These are phyloP conservation scores for Ceyx melanurus DNA, from an alignment of 2,113 vertebrate genomes.

Conservation along the genomic window DNA sequence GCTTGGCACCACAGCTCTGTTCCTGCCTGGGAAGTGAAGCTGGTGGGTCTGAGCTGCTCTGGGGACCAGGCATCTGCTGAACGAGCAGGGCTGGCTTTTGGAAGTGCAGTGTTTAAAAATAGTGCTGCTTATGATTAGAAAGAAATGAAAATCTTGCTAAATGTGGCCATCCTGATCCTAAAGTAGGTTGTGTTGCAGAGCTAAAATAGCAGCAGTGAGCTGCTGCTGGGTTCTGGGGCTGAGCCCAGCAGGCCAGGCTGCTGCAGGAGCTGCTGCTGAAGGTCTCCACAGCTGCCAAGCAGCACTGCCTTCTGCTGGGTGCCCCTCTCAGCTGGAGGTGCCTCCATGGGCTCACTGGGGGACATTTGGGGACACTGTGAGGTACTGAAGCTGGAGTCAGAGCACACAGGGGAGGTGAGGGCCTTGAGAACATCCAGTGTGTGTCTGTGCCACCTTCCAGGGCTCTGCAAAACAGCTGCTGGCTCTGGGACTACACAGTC, in stretches of 20 bases:
- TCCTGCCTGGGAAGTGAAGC: background rate
- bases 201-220: background rate
- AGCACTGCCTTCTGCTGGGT: background rate
- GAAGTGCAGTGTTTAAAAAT: slow-evolving; percentile 34
- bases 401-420: fast-evolving
- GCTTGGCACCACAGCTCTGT: background rate
- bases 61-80: background rate
- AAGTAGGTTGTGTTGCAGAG: background rate
- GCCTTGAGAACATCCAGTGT: background rate
- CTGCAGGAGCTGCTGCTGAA: background rate
- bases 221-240: background rate
- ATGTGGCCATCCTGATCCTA: background rate
- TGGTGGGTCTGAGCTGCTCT: background rate
- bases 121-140: slow-evolving; percentile 3
- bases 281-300: background rate
- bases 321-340: background rate
- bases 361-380: background rate
- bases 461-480: background rate
- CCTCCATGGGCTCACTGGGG: background rate
- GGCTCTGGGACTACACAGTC: background rate
- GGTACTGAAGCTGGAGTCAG: background rate
- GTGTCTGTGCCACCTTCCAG: background rate
- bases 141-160: slow-evolving; percentile 19
- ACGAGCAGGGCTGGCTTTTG: background rate
- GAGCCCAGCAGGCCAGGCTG: background rate